Percentiles rank a stretch among this genome's conserved stretches.
These are phyloP conservation scores for Spisula solida DNA, from an alignment of 2,888 invertebrate species.

Conservation along the genomic window DNA sequence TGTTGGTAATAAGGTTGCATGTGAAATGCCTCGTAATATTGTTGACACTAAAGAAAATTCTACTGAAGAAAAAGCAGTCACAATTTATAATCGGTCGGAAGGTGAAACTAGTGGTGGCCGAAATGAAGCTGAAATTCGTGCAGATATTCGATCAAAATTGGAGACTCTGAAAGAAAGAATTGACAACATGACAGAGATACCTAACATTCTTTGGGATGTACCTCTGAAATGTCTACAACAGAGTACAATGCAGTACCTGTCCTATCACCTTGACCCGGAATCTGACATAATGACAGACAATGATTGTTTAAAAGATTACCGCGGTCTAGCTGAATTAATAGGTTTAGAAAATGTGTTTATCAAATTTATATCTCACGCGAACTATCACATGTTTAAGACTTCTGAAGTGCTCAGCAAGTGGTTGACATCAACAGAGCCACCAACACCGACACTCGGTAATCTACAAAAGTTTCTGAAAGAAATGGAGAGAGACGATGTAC, in stretches of 20 bases:
- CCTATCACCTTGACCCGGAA: conserved; percentile 46
- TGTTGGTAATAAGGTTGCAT: background rate
- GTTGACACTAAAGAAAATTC: background rate
- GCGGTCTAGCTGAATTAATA: conserved; percentile 55
- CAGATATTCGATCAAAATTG: background rate
- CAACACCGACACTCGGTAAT: conserved; percentile 57
- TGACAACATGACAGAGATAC: conserved; percentile 41
- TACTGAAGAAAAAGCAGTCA: too few relatives aligned
- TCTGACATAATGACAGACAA: conserved; percentile 24
- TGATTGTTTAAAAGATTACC: conserved; percentile 49
- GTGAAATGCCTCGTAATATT: background rate
- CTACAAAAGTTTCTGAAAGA: conserved; percentile 42
- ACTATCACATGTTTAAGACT: conserved; percentile 41
- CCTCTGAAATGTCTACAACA: conserved; percentile 47
- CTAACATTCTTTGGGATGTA: conserved; percentile 29
- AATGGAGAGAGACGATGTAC: conserved; percentile 53
- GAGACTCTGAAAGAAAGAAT: conserved; percentile 12
- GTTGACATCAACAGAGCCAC: conserved; percentile 40
- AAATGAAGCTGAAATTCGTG: background rate
- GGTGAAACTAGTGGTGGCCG: too few relatives aligned
- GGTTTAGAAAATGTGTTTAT: conserved; percentile 49
- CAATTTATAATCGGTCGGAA: too few relatives aligned
- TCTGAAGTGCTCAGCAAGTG: conserved; percentile 60
- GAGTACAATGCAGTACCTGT: conserved; percentile 42
- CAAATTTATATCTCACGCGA: conserved; percentile 41